phyloP scores from a whole-genome alignment of 1,140 invertebrate genomes.

The Callitettix versicolor region DNA sequence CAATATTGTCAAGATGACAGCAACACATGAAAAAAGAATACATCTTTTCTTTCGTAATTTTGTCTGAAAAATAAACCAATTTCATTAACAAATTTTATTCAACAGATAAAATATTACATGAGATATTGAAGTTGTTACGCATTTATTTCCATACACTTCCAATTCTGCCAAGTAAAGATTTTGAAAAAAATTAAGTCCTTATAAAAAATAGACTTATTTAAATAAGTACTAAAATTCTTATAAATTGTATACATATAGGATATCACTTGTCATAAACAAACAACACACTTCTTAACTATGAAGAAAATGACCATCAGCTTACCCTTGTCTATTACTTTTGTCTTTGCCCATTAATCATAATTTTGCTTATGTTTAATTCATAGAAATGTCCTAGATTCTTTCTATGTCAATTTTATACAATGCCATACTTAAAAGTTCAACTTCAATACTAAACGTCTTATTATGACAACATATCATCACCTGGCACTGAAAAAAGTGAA shows the following conservation, averaged over 20 bases:
- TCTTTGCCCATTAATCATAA: not conserved
- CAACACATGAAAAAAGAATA: conserved; percentile 16
- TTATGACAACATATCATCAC: too few relatives aligned
- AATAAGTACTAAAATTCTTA: not conserved
- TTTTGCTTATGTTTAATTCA: not conserved
- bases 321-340: too few relatives aligned
- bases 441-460: too few relatives aligned
- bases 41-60: conserved; percentile 21
- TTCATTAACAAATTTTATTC: not conserved
- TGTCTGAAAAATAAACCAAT: conserved; percentile 19
- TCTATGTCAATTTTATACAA: not conserved
- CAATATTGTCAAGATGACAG: conserved; percentile 16
- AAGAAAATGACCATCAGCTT: too few relatives aligned
- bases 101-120: not conserved
- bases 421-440: too few relatives aligned
- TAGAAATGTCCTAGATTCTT: not conserved
- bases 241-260: not conserved
- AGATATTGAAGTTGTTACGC: not conserved
- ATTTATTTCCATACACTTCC: not conserved
- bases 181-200: not conserved
- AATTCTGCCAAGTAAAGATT: not conserved
- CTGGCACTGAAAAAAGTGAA: too few relatives aligned
- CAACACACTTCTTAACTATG: too few relatives aligned
- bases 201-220: not conserved
- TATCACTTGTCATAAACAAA: not conserved